Evolutionary conservation across 2,888 invertebrate species (phyloP).

Genomic region (Heliconius ismenius): DNA sequence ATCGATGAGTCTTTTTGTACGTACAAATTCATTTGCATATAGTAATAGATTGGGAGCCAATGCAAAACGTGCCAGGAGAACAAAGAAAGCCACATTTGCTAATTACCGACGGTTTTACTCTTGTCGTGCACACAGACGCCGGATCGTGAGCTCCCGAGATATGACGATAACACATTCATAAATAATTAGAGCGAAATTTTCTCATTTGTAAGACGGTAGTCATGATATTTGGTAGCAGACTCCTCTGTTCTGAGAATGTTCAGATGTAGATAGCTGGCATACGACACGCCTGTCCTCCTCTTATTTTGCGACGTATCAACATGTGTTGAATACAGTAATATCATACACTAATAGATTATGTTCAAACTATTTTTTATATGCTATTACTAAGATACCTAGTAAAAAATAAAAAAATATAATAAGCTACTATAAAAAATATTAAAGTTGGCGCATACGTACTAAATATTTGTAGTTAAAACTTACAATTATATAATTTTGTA

Average conservation of each 20-base stretch:
- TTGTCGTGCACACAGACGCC: constrained; percentile 80
- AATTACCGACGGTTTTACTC: constrained; percentile 78
- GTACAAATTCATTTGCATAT: constrained; percentile 62
- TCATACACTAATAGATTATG: constrained; percentile 12
- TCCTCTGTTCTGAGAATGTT: constrained; percentile 74
- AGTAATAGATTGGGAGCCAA: constrained; percentile 71
- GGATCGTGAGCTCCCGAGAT: constrained; percentile 80
- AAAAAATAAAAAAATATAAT: not conserved
- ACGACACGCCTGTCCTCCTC: constrained; percentile 74
- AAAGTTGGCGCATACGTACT: not conserved
- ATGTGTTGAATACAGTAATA: constrained; percentile 42
- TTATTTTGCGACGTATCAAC: constrained; percentile 60
- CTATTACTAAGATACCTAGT: not conserved
- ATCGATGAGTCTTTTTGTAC: constrained; percentile 68
- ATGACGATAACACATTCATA: constrained; percentile 83
- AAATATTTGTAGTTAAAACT: not conserved
- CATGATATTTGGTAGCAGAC: constrained; percentile 80
- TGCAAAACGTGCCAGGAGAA: constrained; percentile 78
- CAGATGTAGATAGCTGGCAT: constrained; percentile 74
- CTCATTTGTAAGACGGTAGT: constrained; percentile 82
- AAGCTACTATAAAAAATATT: not conserved
- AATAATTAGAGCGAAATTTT: constrained; percentile 83
- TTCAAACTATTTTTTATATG: not conserved
- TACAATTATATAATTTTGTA: too few species aligned
- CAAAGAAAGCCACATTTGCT: constrained; percentile 82